These are phyloP conservation scores for Tribolium madens DNA, from an alignment of 1,140 invertebrate species.

Conservation along the genomic window DNA sequence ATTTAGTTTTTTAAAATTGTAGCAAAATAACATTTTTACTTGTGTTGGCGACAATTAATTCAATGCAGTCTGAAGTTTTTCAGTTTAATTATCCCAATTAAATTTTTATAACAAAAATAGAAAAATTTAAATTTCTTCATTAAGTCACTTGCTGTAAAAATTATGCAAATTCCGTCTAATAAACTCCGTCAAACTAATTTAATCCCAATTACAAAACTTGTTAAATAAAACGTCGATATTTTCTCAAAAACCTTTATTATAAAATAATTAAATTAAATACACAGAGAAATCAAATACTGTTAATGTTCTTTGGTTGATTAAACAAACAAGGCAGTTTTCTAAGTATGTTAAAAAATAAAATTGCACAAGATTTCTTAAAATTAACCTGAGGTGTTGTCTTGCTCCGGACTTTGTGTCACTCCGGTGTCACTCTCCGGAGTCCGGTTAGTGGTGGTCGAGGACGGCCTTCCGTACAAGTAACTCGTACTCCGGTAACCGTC, in stretches of 20 bases:
- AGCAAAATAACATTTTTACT: too few relatives aligned
- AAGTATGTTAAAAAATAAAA: constrained; percentile 4
- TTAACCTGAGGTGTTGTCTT: constrained; percentile 40
- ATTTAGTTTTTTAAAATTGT: too few relatives aligned
- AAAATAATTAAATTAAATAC: not conserved
- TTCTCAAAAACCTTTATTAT: not conserved
- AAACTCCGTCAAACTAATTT: too few relatives aligned
- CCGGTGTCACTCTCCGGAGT: constrained; percentile 37
- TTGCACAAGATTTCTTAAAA: constrained; percentile 16
- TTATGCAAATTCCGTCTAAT: too few relatives aligned
- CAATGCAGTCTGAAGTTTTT: too few relatives aligned
- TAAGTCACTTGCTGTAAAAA: too few relatives aligned
- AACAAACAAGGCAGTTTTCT: constrained; percentile 25
- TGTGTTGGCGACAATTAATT: too few relatives aligned
- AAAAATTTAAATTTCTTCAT: too few relatives aligned
- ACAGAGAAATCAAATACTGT: not conserved
- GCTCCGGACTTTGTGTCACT: constrained; percentile 18
- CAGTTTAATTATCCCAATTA: too few relatives aligned
- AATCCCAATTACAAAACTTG: too few relatives aligned
- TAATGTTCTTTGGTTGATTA: constrained; percentile 14
- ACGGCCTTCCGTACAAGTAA: constrained; percentile 66
- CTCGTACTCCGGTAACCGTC: constrained; percentile 67
- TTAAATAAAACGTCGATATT: not conserved
- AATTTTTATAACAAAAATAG: too few relatives aligned
- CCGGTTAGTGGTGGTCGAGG: constrained; percentile 61